phyloP scores from a whole-genome alignment of 2,797 vertebrate genomes.

The Uromys caudimaculatus region DNA sequence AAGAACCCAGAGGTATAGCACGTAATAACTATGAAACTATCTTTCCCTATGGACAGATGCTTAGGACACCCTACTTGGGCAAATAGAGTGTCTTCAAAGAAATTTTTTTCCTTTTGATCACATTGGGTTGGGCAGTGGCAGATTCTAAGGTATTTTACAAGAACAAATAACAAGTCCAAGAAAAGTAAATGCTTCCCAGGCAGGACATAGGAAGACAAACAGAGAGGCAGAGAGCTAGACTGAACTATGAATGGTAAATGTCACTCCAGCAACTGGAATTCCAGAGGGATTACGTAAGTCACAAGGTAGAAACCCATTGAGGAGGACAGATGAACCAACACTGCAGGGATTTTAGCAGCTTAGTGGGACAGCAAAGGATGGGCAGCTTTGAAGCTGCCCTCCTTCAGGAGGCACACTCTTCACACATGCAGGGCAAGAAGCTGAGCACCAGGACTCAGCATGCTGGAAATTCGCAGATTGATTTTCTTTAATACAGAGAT shows the following conservation, averaged over 20 bases:
- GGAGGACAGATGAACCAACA: not conserved
- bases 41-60: not conserved
- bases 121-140: not conserved
- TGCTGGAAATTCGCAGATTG: conserved; percentile 52
- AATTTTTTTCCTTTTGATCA: not conserved
- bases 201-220: not conserved
- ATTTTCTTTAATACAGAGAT: conserved; percentile 72
- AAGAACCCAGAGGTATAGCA: not conserved
- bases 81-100: not conserved
- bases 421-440: not conserved
- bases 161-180: not conserved
- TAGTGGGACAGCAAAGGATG: not conserved
- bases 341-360: not conserved
- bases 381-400: no score
- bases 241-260: fast-evolving
- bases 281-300: not conserved
- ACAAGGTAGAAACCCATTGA: not conserved
- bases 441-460: not conserved
- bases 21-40: not conserved
- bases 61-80: not conserved
- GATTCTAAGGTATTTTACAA: not conserved
- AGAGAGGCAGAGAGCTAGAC: not conserved
- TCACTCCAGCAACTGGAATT: not conserved
- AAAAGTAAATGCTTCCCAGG: not conserved
- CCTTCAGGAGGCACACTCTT: not conserved